Evolutionary conservation across 2,888 invertebrate genomes (phyloP).

Genomic region (Ophion slaviceki): DNA sequence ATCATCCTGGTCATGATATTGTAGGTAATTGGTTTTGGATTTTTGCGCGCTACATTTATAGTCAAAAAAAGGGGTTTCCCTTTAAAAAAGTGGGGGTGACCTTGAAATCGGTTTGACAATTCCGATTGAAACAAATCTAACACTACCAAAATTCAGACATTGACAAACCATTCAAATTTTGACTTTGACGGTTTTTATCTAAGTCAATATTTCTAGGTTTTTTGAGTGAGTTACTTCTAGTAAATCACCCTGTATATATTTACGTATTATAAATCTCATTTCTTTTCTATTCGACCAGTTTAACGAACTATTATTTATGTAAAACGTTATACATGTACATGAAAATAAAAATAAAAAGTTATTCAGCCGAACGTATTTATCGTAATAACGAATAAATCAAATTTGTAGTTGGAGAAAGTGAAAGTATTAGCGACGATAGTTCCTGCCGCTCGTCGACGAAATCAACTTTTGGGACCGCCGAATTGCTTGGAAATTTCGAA

Average conservation of each 20-base stretch:
- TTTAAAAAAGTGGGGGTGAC: too few relatives aligned
- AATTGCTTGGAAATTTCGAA: conserved; percentile 67
- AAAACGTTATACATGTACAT: not conserved
- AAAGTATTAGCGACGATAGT: conserved; percentile 67
- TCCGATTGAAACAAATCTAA: too few relatives aligned
- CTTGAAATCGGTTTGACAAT: too few relatives aligned
- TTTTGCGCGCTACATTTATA: too few relatives aligned
- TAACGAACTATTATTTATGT: not conserved
- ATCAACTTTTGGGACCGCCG: conserved; percentile 49
- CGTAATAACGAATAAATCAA: not conserved
- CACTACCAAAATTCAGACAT: too few relatives aligned
- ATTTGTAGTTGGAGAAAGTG: conserved; percentile 55
- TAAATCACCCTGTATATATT: not conserved
- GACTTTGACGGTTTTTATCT: too few relatives aligned
- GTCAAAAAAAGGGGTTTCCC: too few relatives aligned
- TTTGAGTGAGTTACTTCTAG: too few relatives aligned
- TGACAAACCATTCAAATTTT: too few relatives aligned
- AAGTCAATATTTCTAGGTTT: too few relatives aligned
- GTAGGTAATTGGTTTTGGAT: too few relatives aligned
- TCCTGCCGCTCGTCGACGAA: conserved; percentile 67
- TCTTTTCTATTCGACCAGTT: not conserved
- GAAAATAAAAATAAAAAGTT: not conserved
- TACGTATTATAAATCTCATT: not conserved
- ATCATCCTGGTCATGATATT: too few relatives aligned
- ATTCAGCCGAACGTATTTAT: not conserved